Base-by-base conservation (phyloP, 2,113 vertebrate genomes). In the Siphamia tubifer region DNA sequence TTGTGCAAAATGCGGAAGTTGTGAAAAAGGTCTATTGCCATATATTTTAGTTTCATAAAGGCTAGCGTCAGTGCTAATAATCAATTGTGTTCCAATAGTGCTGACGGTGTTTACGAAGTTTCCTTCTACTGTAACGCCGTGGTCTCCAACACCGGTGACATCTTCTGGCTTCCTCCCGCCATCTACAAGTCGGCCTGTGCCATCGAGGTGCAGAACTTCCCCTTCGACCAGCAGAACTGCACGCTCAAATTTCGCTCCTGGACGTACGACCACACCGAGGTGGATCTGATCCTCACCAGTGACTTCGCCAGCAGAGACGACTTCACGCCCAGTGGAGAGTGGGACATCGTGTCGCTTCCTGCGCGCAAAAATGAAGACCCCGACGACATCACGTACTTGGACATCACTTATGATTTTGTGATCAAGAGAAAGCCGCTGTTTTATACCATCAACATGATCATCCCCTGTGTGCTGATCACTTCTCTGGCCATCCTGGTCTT, bases 191-290 rank as follows among this genome's bases (percentile, higher is more conserved):
- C 93, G 0, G 93, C 93, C 44, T 94, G 93, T 5, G 90, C 92
- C 74, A 94, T 94, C 4, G 91, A 93, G 69, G 93, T 94, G 56
- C 87, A 92, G 73, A 86, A 93, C 79, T 94, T 94, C 62, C 93
- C 93, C 27, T 94, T 94, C 4, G 93, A 94, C 86, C 92, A 93
- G 69, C 93, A 94, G 83, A 94, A 94, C 88, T 94, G 93, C 74
- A 93, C 93, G 0, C 84, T 94, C 32, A 94, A 93, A 78, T 94
- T 94, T 60, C 92, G 93, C 39, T 94, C 93, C 2, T 94, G 93
- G 93, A 94, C 93, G 1, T 94, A 94, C 3, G 93, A 93, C 83
- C 90, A 89, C 81, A 93, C 93, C 0, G 93, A 94, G 53, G 57
- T 94, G 23, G 93, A 94, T 55, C 84, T 94, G 0, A 83, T 90